Conservation (phyloP, 2,797 vertebrate genomes). For the Hafferia zeledoni region DNA sequence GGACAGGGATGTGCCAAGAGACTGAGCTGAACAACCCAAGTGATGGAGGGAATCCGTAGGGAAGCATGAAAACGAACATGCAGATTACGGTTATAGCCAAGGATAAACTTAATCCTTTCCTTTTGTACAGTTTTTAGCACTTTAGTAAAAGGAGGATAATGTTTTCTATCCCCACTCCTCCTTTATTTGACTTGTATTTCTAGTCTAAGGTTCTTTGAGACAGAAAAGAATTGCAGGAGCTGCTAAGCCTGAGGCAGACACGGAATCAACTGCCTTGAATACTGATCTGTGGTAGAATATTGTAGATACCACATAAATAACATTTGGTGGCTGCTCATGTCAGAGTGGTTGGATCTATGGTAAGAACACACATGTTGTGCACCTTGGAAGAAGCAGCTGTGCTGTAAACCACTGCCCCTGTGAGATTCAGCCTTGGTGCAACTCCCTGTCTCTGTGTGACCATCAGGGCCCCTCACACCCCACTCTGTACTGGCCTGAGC, state of each 20-base stretch:
- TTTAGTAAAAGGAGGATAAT: not conserved
- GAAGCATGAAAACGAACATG: not conserved
- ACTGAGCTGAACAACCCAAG: not conserved
- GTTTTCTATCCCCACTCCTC: not conserved
- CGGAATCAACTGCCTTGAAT: not conserved
- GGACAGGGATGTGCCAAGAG: not conserved
- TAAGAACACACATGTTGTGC: not conserved
- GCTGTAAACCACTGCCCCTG: not conserved
- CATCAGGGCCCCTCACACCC: not conserved
- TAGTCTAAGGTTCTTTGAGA: not conserved
- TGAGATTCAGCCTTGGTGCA: not conserved
- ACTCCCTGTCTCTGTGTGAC: not conserved
- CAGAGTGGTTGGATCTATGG: not conserved
- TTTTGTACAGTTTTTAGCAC: not conserved
- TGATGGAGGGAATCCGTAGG: not conserved
- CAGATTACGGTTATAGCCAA: not conserved
- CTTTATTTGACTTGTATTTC: not conserved
- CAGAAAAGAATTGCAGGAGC: not conserved
- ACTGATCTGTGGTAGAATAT: not conserved
- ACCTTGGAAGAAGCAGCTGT: not conserved
- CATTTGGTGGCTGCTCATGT: rapidly evolving
- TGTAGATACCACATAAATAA: not conserved
- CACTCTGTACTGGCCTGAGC: not conserved
- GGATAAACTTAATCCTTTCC: slow-evolving; percentile 25
- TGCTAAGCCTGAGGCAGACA: slow-evolving; percentile 1